Evolutionary conservation across 2,113 vertebrate genomes (phyloP).

Genomic region (Albula goreensis): DNA sequence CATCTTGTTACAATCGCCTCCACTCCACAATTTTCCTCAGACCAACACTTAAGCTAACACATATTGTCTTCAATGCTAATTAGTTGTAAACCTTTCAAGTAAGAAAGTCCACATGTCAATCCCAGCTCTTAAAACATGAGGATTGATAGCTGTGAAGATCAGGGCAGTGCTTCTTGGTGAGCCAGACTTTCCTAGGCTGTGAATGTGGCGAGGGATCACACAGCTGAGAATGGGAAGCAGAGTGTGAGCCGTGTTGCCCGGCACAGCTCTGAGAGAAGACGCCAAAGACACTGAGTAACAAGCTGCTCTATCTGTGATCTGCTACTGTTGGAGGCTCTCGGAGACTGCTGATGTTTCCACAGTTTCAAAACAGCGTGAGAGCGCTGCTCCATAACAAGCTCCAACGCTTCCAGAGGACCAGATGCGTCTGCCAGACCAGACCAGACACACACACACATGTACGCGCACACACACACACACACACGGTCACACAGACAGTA

Average conservation of each 20-base stretch:
- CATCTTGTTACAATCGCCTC: background rate
- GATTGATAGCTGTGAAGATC: background rate
- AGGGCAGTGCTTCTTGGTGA: background rate
- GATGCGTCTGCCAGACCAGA: background rate
- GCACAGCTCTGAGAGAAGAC: conserved; percentile 23
- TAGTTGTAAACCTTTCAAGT: background rate
- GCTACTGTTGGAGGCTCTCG: background rate
- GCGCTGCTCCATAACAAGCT: background rate
- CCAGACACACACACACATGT: no score
- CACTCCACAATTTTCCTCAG: background rate
- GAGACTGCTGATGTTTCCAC: background rate
- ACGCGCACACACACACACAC: background rate
- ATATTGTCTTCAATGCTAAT: background rate
- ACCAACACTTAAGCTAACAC: background rate
- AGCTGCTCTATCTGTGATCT: background rate
- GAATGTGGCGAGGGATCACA: background rate
- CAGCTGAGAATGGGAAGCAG: background rate
- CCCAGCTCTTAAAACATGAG: background rate
- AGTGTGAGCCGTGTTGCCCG: background rate
- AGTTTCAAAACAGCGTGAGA: background rate
- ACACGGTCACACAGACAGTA: background rate
- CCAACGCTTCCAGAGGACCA: background rate
- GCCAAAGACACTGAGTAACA: conserved; percentile 8
- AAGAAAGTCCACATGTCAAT: background rate
- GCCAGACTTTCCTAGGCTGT: background rate